Percentiles rank a stretch among this genome's conserved stretches.
Evolutionary conservation across 1,140 invertebrate genomes (phyloP).

Genomic region (Pseudomyrmex concolor): DNA sequence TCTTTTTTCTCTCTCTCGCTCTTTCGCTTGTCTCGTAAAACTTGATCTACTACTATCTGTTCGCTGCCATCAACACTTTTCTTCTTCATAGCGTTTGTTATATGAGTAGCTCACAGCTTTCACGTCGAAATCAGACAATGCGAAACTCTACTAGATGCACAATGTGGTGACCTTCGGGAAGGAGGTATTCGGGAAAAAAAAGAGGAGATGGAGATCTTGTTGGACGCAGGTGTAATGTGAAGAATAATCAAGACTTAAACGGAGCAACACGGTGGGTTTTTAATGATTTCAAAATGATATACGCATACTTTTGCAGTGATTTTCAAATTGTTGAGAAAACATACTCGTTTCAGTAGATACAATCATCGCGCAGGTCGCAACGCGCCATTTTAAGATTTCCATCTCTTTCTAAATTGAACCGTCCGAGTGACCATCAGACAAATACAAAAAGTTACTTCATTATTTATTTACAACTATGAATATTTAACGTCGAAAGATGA

Average conservation of each 20-base stretch:
- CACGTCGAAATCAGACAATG: conserved; percentile 72
- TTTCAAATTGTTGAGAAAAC: conserved; percentile 39
- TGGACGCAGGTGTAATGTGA: conserved; percentile 39
- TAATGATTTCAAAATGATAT: conserved; percentile 30
- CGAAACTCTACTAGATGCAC: conserved; percentile 65
- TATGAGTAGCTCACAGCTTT: conserved; percentile 71
- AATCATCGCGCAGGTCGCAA: conserved; percentile 22
- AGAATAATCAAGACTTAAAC: conserved; percentile 46
- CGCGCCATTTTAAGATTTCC: conserved; percentile 7
- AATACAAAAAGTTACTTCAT: conserved; percentile 25
- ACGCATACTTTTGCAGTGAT: conserved; percentile 23
- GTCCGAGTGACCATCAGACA: conserved; percentile 20
- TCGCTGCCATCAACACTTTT: conserved; percentile 64
- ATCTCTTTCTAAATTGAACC: conserved; percentile 11
- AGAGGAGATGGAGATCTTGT: conserved; percentile 36
- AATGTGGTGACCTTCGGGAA: conserved; percentile 63
- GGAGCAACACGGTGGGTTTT: conserved; percentile 20
- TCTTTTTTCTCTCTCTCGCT: conserved; percentile 34
- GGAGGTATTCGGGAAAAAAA: conserved; percentile 50
- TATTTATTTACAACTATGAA: conserved; percentile 52
- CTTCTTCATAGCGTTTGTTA: conserved; percentile 16
- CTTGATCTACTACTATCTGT: conserved; percentile 80
- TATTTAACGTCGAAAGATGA: conserved; percentile 46
- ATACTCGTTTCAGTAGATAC: conserved; percentile 39
- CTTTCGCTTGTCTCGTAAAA: conserved; percentile 51